Base-by-base conservation (phyloP, 2,797 vertebrate genomes). In the Pangasius sanitwongsei region DNA sequence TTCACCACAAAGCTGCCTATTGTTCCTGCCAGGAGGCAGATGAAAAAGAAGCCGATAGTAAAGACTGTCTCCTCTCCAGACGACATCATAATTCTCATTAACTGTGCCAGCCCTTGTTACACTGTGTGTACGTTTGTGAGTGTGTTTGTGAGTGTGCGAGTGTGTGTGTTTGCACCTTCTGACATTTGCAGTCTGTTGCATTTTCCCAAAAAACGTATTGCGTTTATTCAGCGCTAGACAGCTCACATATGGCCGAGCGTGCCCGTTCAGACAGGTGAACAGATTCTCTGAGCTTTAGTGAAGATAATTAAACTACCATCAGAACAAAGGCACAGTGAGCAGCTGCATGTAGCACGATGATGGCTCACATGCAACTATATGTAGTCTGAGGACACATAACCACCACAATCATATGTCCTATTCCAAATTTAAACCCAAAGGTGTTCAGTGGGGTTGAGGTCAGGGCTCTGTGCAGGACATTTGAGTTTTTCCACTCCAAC, bases 211-310 rank as follows among this genome's bases (percentile, higher is more conserved):
- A 83, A 15, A 34, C 74, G n/a, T 86, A 93, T 86, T 67, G 50
- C 72, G 87, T 93, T 92, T 89, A 90, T 92, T 88, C 88, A 90
- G 83, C 89, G 90, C 77, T 85, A 88, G 89, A 88, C 90, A 83
- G 69, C 70, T 84, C 90, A 55, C 91, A 93, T 91, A 93, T 81
- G 89, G 92, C 87, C 70, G 80, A 85, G 63, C 28, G 31, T 83
- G 63, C 69, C 57, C 57, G 89, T 69, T 57, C 86, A 82, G 69
- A 91, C 91, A 90, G 88, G 89, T 89, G 77, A 86, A 57, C 72
- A 77, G 86, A 80, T 74, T 70, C 41, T 13, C 74, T 0, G 5
- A 61, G 78, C 55, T 55, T 81, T 85, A 31, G 5, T 75, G 81
- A 72, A 55, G 70, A 34, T 87, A 85, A 90, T 87, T 83, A 37